Evolutionary conservation across 2,797 vertebrate species (phyloP).

Genomic region (Coracias cyanogaster): DNA sequence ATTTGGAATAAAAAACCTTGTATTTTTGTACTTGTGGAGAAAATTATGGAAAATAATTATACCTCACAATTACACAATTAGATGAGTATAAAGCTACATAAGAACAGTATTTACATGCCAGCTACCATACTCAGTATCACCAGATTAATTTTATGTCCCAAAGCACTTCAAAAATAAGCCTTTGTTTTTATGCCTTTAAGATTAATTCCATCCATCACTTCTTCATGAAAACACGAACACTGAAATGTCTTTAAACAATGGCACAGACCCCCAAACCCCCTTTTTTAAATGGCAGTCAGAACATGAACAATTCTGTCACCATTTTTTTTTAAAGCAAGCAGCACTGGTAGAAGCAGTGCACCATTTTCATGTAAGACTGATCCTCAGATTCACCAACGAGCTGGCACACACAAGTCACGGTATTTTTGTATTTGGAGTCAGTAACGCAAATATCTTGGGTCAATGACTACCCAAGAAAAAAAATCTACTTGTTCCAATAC

Average conservation of each 20-base stretch:
- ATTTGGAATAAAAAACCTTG: background rate
- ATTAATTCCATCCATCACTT: background rate
- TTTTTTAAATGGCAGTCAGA: background rate
- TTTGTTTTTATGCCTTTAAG: background rate
- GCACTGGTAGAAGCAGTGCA: background rate
- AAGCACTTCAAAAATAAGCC: background rate
- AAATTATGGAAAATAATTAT: background rate
- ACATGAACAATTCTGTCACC: background rate
- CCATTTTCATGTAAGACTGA: background rate
- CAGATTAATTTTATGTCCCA: background rate
- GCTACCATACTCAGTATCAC: background rate
- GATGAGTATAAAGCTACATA: background rate
- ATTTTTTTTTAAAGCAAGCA: background rate
- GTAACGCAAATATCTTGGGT: background rate
- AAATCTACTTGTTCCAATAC: background rate
- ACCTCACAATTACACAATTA: background rate
- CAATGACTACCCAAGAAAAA: background rate
- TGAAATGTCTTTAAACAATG: background rate
- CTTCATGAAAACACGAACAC: background rate
- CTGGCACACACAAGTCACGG: background rate
- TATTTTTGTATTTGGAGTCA: background rate
- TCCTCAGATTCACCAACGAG: background rate
- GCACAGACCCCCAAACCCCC: background rate
- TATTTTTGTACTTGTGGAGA: background rate
- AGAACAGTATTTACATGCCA: background rate